Evolutionary conservation across 2,888 invertebrate genomes (phyloP), one percentile per base, ranked within the genome.

Genomic region (Linnaemya tessellans): DNA sequence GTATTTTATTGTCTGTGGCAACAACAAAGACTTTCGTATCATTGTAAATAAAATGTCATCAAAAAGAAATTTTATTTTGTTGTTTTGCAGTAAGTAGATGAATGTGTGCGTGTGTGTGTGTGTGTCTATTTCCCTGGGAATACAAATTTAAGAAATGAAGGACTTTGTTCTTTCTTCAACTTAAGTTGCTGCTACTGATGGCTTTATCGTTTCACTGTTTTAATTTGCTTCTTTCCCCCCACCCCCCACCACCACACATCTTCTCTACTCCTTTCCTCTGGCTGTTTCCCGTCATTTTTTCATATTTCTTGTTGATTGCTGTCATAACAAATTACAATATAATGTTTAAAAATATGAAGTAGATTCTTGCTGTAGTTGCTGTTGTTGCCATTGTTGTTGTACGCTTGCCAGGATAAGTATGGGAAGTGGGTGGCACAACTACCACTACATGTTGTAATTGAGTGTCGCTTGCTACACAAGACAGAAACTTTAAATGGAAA

Each of bases 291-390:
- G 41, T 49, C 20, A 15, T 13, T 68, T 78, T 54, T 81, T 80
- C 67, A 84, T 74, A 82, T 79, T 65, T 82, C 70, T 82, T 85
- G 79, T 82, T 85, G 82, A 85, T 86, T 83, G 84, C 79, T 86
- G 80, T 84, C 84, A 86, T 80, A 86, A 86, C 84, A 86, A 86
- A 84, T 86, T 86, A 84, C 54, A 82, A 75, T 82, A 86, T 86
- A 75, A 84, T 84, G 67, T 82, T 86, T 84, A 80, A 79, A 41
- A 84, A 82, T 79, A 79, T 81, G 70, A 81, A 82, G 74, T 82
- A 81, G 43, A 18, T 49, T 18, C 30, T 15, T 65, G 74, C 60
- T 60, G 54, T 73, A 54, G 25, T 62, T 68, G 20, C 49, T 64
- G 25, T 62, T 68, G 20, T 56, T 78, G 46, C 62, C 78, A 22